Conservation (phyloP, 2,797 vertebrate species). For the Calcarius lapponicus region DNA sequence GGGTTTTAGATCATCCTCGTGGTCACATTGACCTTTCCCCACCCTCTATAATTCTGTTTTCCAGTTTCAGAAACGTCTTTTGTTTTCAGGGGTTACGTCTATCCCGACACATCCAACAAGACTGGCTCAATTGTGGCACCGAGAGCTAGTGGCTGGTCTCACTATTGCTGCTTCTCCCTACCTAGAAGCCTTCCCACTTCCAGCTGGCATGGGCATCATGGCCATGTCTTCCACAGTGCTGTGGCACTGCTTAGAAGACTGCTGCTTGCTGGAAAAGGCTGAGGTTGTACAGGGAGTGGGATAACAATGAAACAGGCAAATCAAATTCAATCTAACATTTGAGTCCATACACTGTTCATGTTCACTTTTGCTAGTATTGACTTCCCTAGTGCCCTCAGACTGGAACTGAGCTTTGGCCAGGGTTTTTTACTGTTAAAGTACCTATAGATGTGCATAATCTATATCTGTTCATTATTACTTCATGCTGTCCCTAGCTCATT, state of each 20-base stretch:
- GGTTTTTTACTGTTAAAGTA: not conserved
- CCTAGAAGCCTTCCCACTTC: not conserved
- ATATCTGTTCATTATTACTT: not conserved
- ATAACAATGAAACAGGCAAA: not conserved
- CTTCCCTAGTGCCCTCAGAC: not conserved
- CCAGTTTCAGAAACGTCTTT: not conserved
- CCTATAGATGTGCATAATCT: not conserved
- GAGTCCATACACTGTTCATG: not conserved
- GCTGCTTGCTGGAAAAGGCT: not conserved
- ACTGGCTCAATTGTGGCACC: not conserved
- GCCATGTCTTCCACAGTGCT: not conserved
- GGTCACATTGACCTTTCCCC: not conserved
- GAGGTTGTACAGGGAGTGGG: not conserved
- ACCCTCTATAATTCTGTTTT: not conserved
- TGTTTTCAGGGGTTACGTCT: too few relatives aligned
- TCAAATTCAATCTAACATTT: not conserved
- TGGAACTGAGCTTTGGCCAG: not conserved
- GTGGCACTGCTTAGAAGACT: not conserved
- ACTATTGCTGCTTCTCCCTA: too few relatives aligned
- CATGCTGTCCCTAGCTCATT: not conserved
- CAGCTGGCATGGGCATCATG: fast-evolving
- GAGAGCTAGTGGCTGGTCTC: not conserved
- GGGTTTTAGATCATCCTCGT: fast-evolving
- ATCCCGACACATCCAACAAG: not conserved
- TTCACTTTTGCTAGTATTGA: not conserved